Evolutionary conservation across 2,888 invertebrate genomes (phyloP), one percentile per base, ranked within the genome.

Genomic region (Prosapia bicincta): DNA sequence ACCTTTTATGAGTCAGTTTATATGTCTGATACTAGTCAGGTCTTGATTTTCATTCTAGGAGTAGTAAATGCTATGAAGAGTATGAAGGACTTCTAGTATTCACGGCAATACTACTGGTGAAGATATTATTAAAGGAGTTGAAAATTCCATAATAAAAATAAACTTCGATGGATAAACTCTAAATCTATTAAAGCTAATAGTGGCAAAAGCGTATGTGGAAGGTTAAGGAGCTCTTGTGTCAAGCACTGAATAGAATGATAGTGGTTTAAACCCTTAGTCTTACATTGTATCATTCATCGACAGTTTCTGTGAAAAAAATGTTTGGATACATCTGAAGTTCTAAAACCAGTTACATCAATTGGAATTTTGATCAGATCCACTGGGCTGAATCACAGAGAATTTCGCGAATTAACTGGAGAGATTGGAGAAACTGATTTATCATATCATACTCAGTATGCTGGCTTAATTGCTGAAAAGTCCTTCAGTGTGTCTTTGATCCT

Each of bases 371-470:
- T 38, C 38, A 15, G 38, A 38, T 38, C 3, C 38, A 38, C 15
- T 38, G 38, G 38, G 3, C 38, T 38, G 38, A 38, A 38, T 13
- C 38, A 38, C 38, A 6, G 38, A 38, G 10, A 7, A 38, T 38
- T 38, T 15, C 38, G 15, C 15, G 38, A 38, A 15, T 38, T 38
- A 3, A 38, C 15, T 38, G 15, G 15, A 79, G 78, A 81, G 75
- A 81, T 81, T 79, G 78, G 78, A 81, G 79, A 81, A 81, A 80
- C 79, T 80, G 79, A 81, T 78, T 76, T 79, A 78, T 78, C 78
- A 30, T 77, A 77, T 76, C 76, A 77, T 76, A 78, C 79, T 76
- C 79, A 73, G 78, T 79, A 76, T 77, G 78, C 67, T 80, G 78
- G 78, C 77, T 80, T 77, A 78, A 78, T 73, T 77, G 77, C 20